Evolutionary conservation across 2,888 invertebrate species (phyloP).

Genomic region (Isotomurus palustris): DNA sequence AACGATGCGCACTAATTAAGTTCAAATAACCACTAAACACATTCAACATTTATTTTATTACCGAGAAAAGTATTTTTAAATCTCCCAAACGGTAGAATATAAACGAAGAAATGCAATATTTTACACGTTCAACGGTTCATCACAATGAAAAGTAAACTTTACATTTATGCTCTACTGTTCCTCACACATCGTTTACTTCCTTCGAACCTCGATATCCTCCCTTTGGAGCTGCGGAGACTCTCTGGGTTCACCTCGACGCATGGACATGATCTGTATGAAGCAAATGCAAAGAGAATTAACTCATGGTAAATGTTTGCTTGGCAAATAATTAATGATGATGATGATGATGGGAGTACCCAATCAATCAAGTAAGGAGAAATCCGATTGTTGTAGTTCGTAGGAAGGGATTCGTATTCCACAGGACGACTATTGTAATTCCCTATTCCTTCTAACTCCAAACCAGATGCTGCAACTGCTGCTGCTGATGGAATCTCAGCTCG

Average conservation of each 20-base stretch:
- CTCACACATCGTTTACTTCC: background rate
- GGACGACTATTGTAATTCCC: background rate
- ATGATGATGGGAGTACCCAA: conserved; percentile 26
- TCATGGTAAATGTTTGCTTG: background rate
- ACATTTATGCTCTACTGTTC: background rate
- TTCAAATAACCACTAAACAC: too few species aligned
- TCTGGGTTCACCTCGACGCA: conserved; percentile 17
- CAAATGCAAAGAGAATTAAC: background rate
- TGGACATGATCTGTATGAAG: conserved; percentile 22
- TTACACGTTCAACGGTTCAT: too few species aligned
- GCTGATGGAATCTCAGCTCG: conserved; percentile 48
- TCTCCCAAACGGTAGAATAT: too few species aligned
- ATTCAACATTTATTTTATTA: too few species aligned
- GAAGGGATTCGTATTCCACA: conserved; percentile 6
- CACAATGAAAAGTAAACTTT: too few species aligned
- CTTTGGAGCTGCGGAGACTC: conserved; percentile 1
- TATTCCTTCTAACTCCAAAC: background rate
- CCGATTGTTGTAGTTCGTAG: conserved; percentile 13
- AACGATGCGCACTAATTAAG: too few species aligned
- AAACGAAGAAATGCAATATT: too few species aligned
- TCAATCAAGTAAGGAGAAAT: conserved; percentile 39
- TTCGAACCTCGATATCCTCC: conserved; percentile 16
- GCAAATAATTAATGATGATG: background rate
- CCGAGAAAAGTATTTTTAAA: too few species aligned
- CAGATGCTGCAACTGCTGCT: conserved; percentile 4